Conservation (phyloP, 1,140 invertebrate genomes). For the Pogonomyrmex californicus region DNA sequence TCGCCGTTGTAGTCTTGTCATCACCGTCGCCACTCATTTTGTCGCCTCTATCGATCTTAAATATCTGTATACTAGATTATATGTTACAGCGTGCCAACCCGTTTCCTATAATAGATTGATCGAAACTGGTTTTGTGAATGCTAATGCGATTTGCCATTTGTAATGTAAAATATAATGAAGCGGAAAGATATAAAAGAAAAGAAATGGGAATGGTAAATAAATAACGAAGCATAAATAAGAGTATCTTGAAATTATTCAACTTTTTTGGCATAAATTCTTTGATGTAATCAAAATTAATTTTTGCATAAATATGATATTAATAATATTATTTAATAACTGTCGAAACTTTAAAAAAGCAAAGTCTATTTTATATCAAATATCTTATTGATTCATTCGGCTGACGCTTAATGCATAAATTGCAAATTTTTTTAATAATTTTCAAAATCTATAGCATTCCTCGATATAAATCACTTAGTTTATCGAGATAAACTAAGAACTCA, state of each 20-base stretch:
- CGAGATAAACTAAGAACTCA: neutral
- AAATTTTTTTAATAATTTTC: neutral
- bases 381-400: neutral
- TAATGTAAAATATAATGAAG: slow-evolving; percentile 7
- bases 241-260: neutral
- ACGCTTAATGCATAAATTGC: neutral
- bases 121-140: neutral
- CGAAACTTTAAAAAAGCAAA: neutral
- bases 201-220: neutral
- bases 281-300: neutral
- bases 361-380: neutral
- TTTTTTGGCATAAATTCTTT: neutral
- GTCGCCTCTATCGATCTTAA: neutral
- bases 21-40: slow-evolving; percentile 10
- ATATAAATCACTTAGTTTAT: neutral
- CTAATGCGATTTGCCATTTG: slow-evolving; percentile 10
- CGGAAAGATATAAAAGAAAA: neutral
- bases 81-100: neutral
- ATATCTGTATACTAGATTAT: slow-evolving; percentile 7
- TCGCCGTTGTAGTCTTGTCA: neutral
- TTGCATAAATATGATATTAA: neutral
- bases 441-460: neutral
- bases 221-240: neutral
- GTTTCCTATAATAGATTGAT: neutral
- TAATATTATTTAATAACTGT: neutral